Evolutionary conservation across 2,797 vertebrate species (phyloP).

Genomic region (Spea hammondii): DNA sequence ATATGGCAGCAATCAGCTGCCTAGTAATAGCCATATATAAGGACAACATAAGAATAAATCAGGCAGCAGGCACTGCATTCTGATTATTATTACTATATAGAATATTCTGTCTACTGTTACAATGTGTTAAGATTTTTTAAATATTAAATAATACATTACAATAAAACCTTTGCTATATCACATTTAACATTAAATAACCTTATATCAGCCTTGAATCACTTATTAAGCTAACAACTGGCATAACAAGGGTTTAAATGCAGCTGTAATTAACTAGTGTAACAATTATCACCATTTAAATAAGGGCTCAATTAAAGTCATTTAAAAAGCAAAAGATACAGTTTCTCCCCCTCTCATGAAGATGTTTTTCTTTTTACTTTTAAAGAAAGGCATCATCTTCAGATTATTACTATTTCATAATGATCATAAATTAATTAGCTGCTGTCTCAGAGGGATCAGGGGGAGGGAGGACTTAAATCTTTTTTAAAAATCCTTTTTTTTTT

Average conservation of each 20-base stretch:
- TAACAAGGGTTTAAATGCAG: not conserved
- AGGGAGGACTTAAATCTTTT: not conserved
- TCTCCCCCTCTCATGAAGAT: not conserved
- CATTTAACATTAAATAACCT: not conserved
- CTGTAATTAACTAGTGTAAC: constrained; percentile 19
- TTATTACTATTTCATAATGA: constrained; percentile 12
- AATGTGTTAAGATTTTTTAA: too few species aligned
- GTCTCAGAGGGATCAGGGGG: not conserved
- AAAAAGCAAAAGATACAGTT: constrained; percentile 12
- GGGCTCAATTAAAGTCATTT: constrained; percentile 12
- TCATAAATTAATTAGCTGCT: constrained; percentile 12
- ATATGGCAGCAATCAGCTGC: too few species aligned
- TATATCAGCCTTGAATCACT: not conserved
- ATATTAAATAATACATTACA: too few species aligned
- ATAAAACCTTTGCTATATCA: too few species aligned
- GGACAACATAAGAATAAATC: too few species aligned
- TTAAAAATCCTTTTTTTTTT: not conserved
- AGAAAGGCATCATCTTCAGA: constrained; percentile 1
- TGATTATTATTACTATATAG: too few species aligned
- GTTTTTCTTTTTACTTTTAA: constrained; percentile 2
- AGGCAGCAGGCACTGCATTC: too few species aligned
- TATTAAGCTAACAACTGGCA: not conserved
- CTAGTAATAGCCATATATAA: too few species aligned
- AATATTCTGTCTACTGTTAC: too few species aligned
- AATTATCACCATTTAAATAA: constrained; percentile 39